Evolutionary conservation across 2,888 invertebrate genomes (phyloP), one percentile per base, ranked within the genome.

Genomic region (Panzeria rudis): DNA sequence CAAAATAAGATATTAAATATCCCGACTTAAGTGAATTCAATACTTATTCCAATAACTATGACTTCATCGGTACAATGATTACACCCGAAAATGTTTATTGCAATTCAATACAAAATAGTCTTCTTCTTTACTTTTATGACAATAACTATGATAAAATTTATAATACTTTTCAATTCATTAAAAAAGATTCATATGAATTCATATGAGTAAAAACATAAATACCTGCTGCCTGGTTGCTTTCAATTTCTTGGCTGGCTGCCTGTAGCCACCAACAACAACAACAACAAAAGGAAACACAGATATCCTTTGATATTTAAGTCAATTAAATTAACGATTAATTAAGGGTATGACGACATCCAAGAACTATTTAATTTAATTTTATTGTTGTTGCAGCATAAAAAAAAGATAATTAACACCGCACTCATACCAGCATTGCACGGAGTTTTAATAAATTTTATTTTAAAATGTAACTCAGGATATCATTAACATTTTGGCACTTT

Each of bases 281-380:
- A 47, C 44, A 80, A 52, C 13, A 64, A 73, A 17, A 73, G 15
- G 15, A 38, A 25, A 52, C 17, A 38, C 50, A 54, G 29, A 8
- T 50, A 13, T 56, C 23, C 9, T 61, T 61, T 50, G 50, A 50
- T 38, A 71, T 62, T 71, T 52, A 41, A 38, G 47, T 71, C 20
- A 68, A 59, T 71, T 76, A 6, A 50, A 29, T 66, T 66, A 59
- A 38, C 13, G n/a, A 56, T 66, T 29, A 9, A 15, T 72, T 44
- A 44, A 15, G 15, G 35, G 35, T 17, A 80, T 73, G 80, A 80
- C 66, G 64, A 64, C 79, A 79, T 72, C 56, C 54, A 56, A 64
- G 64, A 50, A 80, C 2, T 11, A 9, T 64, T 17, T 54, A 29
- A 29, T 20, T 56, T 35, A 2, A 54, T 61, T 50, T 64, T 56